phyloP scores from a whole-genome alignment of 2,888 invertebrate species.

The Spatulosminthurus flaviceps region DNA sequence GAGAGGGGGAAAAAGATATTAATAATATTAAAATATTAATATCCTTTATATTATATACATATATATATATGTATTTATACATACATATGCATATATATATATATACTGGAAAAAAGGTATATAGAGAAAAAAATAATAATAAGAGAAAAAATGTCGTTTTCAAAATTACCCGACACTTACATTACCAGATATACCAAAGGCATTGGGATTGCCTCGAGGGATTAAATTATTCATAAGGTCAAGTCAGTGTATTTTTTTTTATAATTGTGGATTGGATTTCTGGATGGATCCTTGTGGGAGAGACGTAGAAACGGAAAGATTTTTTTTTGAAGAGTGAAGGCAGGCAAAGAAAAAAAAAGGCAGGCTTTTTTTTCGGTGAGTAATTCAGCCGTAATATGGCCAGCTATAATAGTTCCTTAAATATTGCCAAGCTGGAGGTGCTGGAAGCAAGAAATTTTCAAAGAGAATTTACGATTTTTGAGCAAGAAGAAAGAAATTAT shows the following conservation, averaged over 20 bases:
- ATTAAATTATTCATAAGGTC: constrained; percentile 26
- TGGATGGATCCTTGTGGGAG: not conserved
- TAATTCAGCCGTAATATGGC: constrained; percentile 36
- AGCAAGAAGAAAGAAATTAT: too few species aligned
- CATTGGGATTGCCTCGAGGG: not conserved
- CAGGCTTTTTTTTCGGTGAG: constrained; percentile 31
- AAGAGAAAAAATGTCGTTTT: constrained; percentile 8
- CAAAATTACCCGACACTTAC: constrained; percentile 30
- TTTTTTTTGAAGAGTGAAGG: constrained; percentile 26
- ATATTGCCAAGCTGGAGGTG: constrained; percentile 43
- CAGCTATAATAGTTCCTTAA: constrained; percentile 35
- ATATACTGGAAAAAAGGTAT: not conserved
- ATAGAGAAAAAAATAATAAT: too few species aligned
- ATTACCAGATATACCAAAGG: constrained; percentile 21
- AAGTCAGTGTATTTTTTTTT: constrained; percentile 23
- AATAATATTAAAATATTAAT: not conserved
- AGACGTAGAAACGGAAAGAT: constrained; percentile 21
- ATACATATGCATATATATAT: too few species aligned
- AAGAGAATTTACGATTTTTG: constrained; percentile 12
- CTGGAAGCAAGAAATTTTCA: constrained; percentile 47
- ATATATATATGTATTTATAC: too few species aligned
- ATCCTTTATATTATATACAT: too few species aligned
- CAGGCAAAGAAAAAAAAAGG: constrained; percentile 37
- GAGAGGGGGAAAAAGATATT: not conserved
- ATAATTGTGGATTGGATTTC: not conserved